Evolutionary conservation across 1,140 invertebrate genomes (phyloP).

Genomic region (Himalopsyche phryganea): DNA sequence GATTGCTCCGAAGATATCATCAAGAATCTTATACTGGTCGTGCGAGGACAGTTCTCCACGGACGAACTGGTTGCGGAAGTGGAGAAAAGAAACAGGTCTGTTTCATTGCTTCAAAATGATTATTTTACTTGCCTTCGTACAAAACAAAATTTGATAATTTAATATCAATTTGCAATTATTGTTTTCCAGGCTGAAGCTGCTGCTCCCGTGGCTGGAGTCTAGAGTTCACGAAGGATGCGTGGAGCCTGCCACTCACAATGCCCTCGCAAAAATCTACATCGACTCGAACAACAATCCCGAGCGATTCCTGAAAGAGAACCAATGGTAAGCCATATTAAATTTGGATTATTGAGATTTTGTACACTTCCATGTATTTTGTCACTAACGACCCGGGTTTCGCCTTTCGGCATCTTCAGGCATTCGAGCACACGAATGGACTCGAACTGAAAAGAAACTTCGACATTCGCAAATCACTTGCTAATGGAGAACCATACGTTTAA

Average conservation of each 20-base stretch:
- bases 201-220: constrained; percentile 95
- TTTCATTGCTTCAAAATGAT: too few relatives aligned
- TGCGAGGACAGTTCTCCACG: constrained; percentile 96
- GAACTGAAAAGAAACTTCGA: too few relatives aligned
- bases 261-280: constrained; percentile 99
- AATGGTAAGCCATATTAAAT: constrained; percentile 53
- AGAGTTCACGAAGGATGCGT: constrained; percentile 94
- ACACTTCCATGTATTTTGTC: too few relatives aligned
- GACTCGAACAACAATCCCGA: constrained; percentile 99
- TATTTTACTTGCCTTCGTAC: too few relatives aligned
- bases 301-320: constrained; percentile 87
- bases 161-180: too few relatives aligned
- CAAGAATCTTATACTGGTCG: constrained; percentile 96
- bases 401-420: too few relatives aligned
- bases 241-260: constrained; percentile 98
- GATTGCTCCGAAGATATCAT: constrained; percentile 99
- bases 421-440: too few relatives aligned
- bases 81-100: constrained; percentile 93
- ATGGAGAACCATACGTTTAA: too few relatives aligned
- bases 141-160: too few relatives aligned
- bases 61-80: constrained; percentile 99
- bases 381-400: too few relatives aligned
- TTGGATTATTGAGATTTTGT: too few relatives aligned
- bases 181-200: constrained; percentile 69
- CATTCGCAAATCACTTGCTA: too few relatives aligned